A percentile compares a stretch with the other conserved stretches of the same genome.
phyloP scores from a whole-genome alignment of 2,797 vertebrate species.

The Falco naumanni region DNA sequence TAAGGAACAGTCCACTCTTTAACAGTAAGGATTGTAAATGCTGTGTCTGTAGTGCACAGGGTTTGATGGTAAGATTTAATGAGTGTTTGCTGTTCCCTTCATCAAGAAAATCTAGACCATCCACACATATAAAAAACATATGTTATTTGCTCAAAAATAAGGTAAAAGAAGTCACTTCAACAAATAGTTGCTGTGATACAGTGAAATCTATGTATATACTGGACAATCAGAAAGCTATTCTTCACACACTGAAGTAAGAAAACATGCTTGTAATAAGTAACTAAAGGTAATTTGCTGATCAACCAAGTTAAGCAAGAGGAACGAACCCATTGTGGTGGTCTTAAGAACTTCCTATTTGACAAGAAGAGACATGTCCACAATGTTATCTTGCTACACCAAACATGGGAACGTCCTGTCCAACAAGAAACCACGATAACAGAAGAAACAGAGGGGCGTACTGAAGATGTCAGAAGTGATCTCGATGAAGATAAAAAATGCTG shows the following conservation, averaged over 20 bases:
- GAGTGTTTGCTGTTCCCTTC: not conserved
- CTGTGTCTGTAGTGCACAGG: accelerated
- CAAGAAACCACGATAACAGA: too few relatives aligned
- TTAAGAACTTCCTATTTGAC: too few relatives aligned
- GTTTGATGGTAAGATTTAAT: not conserved
- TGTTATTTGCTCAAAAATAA: not conserved
- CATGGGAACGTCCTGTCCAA: too few relatives aligned
- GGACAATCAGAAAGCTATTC: not conserved
- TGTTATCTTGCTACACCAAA: too few relatives aligned
- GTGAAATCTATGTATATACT: not conserved
- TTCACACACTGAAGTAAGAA: not conserved
- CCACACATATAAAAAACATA: not conserved
- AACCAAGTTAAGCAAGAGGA: too few relatives aligned
- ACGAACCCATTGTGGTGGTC: too few relatives aligned
- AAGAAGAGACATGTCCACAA: too few relatives aligned
- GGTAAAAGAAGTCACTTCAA: not conserved
- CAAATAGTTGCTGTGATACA: not conserved
- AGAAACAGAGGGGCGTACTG: too few relatives aligned
- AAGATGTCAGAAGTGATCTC: too few relatives aligned
- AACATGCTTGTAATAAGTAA: too few relatives aligned
- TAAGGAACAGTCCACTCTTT: not conserved
- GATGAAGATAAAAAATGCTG: too few relatives aligned
- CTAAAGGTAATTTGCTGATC: too few relatives aligned
- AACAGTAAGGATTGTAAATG: not conserved
- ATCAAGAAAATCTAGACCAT: not conserved